phyloP scores from a whole-genome alignment of 2,888 invertebrate species.

The Drosophila fungiperda region DNA sequence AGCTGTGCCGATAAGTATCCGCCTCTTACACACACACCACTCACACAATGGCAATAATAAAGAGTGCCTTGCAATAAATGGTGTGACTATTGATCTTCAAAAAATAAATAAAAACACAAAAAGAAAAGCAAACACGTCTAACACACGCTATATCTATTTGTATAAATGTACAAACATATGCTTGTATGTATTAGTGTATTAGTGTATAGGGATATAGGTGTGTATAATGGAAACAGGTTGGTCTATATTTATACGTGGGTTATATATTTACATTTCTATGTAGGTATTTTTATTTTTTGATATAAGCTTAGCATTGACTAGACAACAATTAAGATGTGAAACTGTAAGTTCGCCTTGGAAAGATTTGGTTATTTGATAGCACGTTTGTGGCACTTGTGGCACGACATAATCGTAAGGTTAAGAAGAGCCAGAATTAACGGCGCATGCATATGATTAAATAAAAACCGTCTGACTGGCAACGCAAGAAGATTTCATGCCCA shows the following conservation, averaged over 20 bases:
- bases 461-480: neutral
- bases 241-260: constrained; percentile 37
- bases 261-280: neutral
- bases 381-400: constrained; percentile 51
- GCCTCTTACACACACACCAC: neutral
- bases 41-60: neutral
- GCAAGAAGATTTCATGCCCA: neutral
- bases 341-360: constrained; percentile 18
- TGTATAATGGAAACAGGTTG: constrained; percentile 48
- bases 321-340: constrained; percentile 2
- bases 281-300: constrained; percentile 1
- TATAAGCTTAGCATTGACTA: neutral
- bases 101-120: constrained; percentile 5
- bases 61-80: constrained; percentile 16
- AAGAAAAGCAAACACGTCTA: constrained; percentile 41
- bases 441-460: constrained; percentile 20
- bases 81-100: neutral
- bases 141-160: constrained; percentile 20
- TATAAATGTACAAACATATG: constrained; percentile 10
- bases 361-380: constrained; percentile 23
- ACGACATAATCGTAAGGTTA: constrained; percentile 5
- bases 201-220: neutral
- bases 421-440: constrained; percentile 20
- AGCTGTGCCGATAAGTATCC: constrained; percentile 9
- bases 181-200: neutral